phyloP scores from a whole-genome alignment of 2,797 vertebrate genomes.

The Ciconia nigra region DNA sequence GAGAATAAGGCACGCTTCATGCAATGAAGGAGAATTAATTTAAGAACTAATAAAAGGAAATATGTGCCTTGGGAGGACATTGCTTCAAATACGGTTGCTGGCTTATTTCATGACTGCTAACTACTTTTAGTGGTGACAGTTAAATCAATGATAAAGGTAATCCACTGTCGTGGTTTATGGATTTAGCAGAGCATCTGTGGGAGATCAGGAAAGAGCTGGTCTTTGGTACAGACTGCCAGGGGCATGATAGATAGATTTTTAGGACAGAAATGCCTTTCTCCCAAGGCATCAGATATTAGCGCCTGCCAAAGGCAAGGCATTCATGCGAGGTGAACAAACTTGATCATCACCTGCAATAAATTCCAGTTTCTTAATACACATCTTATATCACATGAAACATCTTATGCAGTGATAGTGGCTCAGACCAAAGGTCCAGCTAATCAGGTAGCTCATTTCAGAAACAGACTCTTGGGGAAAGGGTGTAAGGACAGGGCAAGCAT shows the following conservation, averaged over 20 bases:
- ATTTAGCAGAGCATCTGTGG: constrained; percentile 11
- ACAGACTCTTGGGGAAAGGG: not conserved
- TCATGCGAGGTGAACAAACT: not conserved
- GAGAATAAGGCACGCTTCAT: constrained; percentile 4
- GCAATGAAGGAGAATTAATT: constrained; percentile 46
- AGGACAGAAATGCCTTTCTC: not conserved
- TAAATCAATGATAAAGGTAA: constrained; percentile 62
- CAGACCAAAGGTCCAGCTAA: not conserved
- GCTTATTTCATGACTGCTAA: constrained; percentile 58
- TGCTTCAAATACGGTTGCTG: not conserved
- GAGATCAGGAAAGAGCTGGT: constrained; percentile 16
- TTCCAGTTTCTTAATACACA: not conserved
- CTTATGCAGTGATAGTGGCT: not conserved
- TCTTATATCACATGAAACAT: not conserved
- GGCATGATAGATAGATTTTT: not conserved
- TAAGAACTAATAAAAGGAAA: constrained; percentile 43
- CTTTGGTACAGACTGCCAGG: not conserved
- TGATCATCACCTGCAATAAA: not conserved
- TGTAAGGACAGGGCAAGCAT: not conserved
- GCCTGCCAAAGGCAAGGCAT: not conserved
- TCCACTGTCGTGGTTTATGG: constrained; percentile 50
- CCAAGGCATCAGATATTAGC: not conserved
- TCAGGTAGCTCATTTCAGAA: not conserved
- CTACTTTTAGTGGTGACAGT: constrained; percentile 51
- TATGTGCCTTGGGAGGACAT: not conserved